Base-by-base conservation (phyloP, 2,888 invertebrate species). In the Nemurella pictetii region DNA sequence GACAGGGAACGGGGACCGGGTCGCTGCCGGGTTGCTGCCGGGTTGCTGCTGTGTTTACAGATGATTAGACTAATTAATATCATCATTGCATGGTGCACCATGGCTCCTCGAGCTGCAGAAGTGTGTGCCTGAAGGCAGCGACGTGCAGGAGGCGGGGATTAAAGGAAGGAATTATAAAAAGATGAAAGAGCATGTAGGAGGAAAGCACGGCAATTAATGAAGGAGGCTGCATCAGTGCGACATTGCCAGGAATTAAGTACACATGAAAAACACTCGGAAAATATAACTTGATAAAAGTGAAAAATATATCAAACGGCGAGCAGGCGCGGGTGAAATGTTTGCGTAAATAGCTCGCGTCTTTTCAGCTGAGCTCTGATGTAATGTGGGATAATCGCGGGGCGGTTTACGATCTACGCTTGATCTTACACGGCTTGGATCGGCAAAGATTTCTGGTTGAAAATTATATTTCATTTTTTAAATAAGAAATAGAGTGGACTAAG, bases 21-120 rank as follows among this genome's bases (percentile, higher is more conserved):
- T 27, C n/a, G 28, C 28, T 29, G 72, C n/a, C 20, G 80, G 30
- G 80, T n/a, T n/a, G n/a, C n/a, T n/a, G n/a, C n/a, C 25, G 36
- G 30, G 29, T n/a, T 30, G 32, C 29, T 74, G 27, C 36, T 82
- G 84, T 87, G 86, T 87, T 87, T 87, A 86, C 87, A 86, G 84
- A 86, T 85, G 87, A 86, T 86, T 87, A 86, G 84, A 83, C 86
- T 87, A 87, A 87, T 87, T 86, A 87, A 86, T 87, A 85, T 86
- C 86, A 87, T 87, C 86, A 86, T 85, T 84, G 83, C 29, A 77
- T 36, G 28, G 9, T 29, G 78, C 78, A 30, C 15, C 75, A 55
- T 20, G n/a, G 15, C 55, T 77, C 85, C 85, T 83, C 29, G 27
- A 25, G 36, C 77, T 7, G n/a, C n/a, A n/a, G n/a, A n/a, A n/a